Evolutionary conservation across 2,113 vertebrate genomes (phyloP), one percentile per base, ranked within the genome.

Genomic region (Origma solitaria): DNA sequence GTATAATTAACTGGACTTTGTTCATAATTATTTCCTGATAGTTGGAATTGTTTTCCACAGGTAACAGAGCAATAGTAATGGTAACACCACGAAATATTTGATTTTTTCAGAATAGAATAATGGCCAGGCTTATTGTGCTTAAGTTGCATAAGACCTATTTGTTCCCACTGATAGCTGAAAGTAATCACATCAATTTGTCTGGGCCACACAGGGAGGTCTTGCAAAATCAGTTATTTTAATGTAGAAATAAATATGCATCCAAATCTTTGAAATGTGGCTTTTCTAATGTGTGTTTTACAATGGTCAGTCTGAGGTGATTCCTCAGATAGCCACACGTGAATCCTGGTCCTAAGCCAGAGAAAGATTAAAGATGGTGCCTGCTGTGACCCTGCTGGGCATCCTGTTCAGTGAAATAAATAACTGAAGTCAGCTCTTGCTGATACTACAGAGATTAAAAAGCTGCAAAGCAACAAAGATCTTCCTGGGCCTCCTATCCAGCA

Each of bases 1-100:
- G 86, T 97, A 95, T 97, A 98, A 98, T 98, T 98, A 98, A 97
- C 97, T 96, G 92, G 96, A 96, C 96, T 97, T 98, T 97, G 95
- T 98, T 98, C 95, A 95, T 97, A 97, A 97, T 98, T 98, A 97
- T 97, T 98, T 98, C 90, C 86, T 97, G 91, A 96, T 97, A 92
- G 94, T 69, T 97, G 88, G 92, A 97, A 94, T 94, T 97, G 95
- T 97, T 97, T 97, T 97, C 88, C 91, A 53, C 64, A 40, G 95
- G 93, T 96, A 97, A 88, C 53, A 5, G 81, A 90, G 94, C 83
- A 88, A 62, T 78, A 87, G 68, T 92, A 96, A 95, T 49, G 91
- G 96, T 84, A 96, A 85, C 38, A 22, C 47, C 80, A 83, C 87
- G 91, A 94, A 89, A 92, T 78, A 87, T 97, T 97, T 95, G 95